Conservation (phyloP, 2,797 vertebrate species). For the Halcyon smyrnensis region DNA sequence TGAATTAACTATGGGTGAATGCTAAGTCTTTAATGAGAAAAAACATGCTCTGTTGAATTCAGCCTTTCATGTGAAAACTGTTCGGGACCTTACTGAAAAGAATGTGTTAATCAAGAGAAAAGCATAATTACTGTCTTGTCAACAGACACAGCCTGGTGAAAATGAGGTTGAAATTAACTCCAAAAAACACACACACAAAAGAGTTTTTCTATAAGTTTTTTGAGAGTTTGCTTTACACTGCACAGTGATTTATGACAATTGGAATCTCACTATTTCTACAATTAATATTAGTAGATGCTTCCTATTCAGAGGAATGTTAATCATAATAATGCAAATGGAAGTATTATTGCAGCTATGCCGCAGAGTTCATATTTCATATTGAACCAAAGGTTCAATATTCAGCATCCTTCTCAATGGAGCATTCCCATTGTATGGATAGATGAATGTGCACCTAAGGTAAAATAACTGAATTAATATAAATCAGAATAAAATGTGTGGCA, state of each 20-base stretch:
- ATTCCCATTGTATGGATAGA: neutral
- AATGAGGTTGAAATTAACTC: slow-evolving; percentile 30
- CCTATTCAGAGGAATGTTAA: slow-evolving; percentile 31
- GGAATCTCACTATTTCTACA: slow-evolving; percentile 43
- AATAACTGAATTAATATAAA: slow-evolving; percentile 47
- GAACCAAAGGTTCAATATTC: slow-evolving; percentile 17
- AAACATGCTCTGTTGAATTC: slow-evolving; percentile 35
- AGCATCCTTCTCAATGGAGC: slow-evolving; percentile 16
- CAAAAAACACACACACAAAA: neutral
- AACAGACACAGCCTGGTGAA: slow-evolving; percentile 7
- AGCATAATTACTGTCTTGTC: slow-evolving; percentile 19
- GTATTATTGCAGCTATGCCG: slow-evolving; percentile 29
- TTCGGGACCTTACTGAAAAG: slow-evolving; percentile 23
- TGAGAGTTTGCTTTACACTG: neutral
- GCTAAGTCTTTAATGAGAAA: slow-evolving; percentile 44
- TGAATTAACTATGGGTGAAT: slow-evolving; percentile 38
- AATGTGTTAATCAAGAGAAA: slow-evolving; percentile 59
- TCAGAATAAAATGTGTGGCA: slow-evolving; percentile 22
- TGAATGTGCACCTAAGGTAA: slow-evolving; percentile 28
- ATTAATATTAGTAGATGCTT: slow-evolving; percentile 57
- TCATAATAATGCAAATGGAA: slow-evolving; percentile 61
- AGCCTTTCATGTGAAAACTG: slow-evolving; percentile 43
- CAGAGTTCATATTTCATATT: slow-evolving; percentile 9
- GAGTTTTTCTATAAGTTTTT: slow-evolving; percentile 13
- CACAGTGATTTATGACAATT: slow-evolving; percentile 35